Percentiles rank a stretch among this genome's conserved stretches.
Evolutionary conservation across 1,140 invertebrate genomes (phyloP).

Genomic region (Rhizoglyphus robini): DNA sequence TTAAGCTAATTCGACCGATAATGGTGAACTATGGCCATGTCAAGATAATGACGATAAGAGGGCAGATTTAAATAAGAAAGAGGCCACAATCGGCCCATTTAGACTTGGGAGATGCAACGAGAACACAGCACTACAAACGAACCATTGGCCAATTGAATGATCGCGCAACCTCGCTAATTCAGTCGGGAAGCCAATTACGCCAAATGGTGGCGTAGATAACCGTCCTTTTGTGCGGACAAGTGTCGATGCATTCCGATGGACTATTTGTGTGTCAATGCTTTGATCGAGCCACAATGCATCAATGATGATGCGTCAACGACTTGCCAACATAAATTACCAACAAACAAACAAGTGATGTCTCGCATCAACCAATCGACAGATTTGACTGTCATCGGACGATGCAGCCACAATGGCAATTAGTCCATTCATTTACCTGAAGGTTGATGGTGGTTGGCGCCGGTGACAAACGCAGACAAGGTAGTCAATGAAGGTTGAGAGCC

Average conservation of each 20-base stretch:
- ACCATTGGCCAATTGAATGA: neutral
- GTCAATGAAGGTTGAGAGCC: neutral
- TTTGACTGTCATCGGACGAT: too few relatives aligned
- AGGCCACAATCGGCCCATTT: conserved; percentile 11
- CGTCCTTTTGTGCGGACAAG: neutral
- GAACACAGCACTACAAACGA: neutral
- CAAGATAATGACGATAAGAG: conserved; percentile 7
- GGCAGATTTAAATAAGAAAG: conserved; percentile 6
- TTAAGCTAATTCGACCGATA: conserved; percentile 4
- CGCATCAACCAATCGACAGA: too few relatives aligned
- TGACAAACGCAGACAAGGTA: neutral
- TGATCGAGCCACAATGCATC: conserved; percentile 4
- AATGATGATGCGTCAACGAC: too few relatives aligned
- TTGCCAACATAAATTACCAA: neutral
- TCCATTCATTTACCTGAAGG: neutral
- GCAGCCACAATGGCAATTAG: too few relatives aligned
- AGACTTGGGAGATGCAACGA: neutral
- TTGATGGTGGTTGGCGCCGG: neutral
- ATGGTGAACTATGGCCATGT: conserved; percentile 10
- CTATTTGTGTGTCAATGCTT: conserved; percentile 6
- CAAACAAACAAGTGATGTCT: too few relatives aligned
- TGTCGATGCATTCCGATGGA: neutral
- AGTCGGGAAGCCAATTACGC: neutral
- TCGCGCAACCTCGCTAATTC: too few relatives aligned
- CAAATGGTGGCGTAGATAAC: neutral